These are phyloP conservation scores for Tetragonula clypearis DNA, from an alignment of 1,140 invertebrate species.

Conservation along the genomic window DNA sequence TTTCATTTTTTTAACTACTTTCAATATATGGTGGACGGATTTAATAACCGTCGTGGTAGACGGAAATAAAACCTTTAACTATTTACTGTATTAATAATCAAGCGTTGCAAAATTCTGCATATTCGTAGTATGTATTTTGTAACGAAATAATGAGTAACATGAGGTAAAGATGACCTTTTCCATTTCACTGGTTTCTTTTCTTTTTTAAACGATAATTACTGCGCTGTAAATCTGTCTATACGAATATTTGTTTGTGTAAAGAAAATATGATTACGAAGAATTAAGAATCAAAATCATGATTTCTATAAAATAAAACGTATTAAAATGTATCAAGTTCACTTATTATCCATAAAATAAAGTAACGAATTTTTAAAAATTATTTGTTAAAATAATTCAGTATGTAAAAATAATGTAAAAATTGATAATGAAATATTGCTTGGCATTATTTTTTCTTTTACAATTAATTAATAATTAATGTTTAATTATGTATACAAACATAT, in stretches of 20 bases:
- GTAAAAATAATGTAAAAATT: background rate
- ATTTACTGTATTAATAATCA: background rate
- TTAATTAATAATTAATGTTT: background rate
- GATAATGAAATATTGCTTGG: background rate
- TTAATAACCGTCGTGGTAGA: background rate
- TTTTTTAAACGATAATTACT: background rate
- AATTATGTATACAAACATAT: background rate
- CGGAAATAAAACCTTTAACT: background rate
- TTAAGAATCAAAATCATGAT: background rate
- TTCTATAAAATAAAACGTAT: background rate
- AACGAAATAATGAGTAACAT: slow-evolving; percentile 5
- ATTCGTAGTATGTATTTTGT: background rate
- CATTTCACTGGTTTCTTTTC: background rate
- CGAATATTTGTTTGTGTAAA: background rate
- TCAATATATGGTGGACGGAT: slow-evolving; percentile 24
- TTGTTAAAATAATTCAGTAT: background rate
- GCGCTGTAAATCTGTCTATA: background rate
- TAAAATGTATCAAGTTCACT: background rate
- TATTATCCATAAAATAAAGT: background rate
- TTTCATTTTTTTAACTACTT: background rate
- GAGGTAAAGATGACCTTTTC: slow-evolving; percentile 16
- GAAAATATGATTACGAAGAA: background rate
- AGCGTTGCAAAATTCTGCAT: background rate
- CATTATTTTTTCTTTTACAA: background rate
- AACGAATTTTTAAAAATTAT: background rate